phyloP scores from a whole-genome alignment of 2,797 vertebrate genomes.

The Muraenolepis orangiensis region DNA sequence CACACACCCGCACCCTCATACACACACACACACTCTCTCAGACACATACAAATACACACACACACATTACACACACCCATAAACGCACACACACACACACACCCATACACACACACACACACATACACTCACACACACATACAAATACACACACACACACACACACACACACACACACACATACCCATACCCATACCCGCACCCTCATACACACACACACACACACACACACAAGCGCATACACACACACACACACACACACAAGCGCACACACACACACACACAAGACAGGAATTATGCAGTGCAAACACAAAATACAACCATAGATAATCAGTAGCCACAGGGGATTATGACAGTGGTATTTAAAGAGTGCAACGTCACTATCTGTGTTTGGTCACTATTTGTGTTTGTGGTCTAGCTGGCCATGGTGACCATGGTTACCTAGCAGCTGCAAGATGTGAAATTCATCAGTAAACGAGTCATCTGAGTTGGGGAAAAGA shows the following conservation, averaged over 20 bases:
- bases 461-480: conserved; percentile 34
- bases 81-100: too few relatives aligned
- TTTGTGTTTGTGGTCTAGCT: conserved; percentile 11
- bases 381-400: not conserved
- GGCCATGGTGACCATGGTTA: conserved; percentile 14
- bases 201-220: conserved; percentile 5
- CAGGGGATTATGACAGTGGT: not conserved
- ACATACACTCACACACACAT: too few relatives aligned
- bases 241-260: not conserved
- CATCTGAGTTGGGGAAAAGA: not conserved
- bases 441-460: conserved; percentile 22
- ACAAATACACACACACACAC: too few relatives aligned
- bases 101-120: too few relatives aligned
- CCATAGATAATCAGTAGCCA: not conserved
- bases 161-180: not conserved
- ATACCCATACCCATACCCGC: not conserved
- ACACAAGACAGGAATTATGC: not conserved
- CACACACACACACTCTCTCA: too few relatives aligned
- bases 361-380: not conserved
- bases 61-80: too few relatives aligned
- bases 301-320: not conserved
- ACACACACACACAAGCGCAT: not conserved
- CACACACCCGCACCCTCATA: too few relatives aligned
- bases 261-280: not conserved
- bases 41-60: too few relatives aligned